These are phyloP conservation scores for Crioceris asparagi DNA, from an alignment of 2,888 invertebrate genomes.

Conservation along the genomic window DNA sequence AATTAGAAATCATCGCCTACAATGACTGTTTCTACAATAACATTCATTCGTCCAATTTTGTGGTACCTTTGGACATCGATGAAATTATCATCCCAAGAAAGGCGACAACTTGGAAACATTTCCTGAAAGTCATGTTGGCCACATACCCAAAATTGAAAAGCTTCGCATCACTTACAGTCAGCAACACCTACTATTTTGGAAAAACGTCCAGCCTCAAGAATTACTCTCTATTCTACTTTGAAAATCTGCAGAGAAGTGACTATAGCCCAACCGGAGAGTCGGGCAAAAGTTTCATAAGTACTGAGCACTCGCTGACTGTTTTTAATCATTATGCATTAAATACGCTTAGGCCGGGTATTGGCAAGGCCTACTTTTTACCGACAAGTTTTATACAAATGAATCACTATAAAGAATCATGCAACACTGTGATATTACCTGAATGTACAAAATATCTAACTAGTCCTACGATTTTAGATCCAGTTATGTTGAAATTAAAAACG, in stretches of 20 bases:
- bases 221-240: conserved; percentile 26
- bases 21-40: conserved; percentile 71
- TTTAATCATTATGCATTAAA: conserved; percentile 67
- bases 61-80: conserved; percentile 62
- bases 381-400: conserved; percentile 52
- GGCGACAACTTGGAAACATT: conserved; percentile 45
- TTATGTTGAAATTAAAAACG: conserved; percentile 27
- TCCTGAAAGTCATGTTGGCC: conserved; percentile 39
- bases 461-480: conserved; percentile 25
- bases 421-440: conserved; percentile 28
- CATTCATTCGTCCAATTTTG: conserved; percentile 49
- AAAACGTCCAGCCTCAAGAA: conserved; percentile 11
- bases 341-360: conserved; percentile 43
- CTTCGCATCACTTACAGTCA: conserved; percentile 49
- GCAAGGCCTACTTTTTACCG: conserved; percentile 47
- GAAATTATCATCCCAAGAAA: conserved; percentile 60
- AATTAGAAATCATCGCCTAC: conserved; percentile 62
- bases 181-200: conserved; percentile 48
- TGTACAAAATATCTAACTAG: conserved; percentile 32
- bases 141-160: no score
- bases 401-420: conserved; percentile 49
- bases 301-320: conserved; percentile 53
- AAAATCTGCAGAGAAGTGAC: conserved; percentile 20
- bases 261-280: conserved; percentile 54
- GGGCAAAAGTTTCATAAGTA: conserved; percentile 61